These are phyloP conservation scores for Calyptomena viridis DNA, from an alignment of 2,113 vertebrate species.

Conservation along the genomic window DNA sequence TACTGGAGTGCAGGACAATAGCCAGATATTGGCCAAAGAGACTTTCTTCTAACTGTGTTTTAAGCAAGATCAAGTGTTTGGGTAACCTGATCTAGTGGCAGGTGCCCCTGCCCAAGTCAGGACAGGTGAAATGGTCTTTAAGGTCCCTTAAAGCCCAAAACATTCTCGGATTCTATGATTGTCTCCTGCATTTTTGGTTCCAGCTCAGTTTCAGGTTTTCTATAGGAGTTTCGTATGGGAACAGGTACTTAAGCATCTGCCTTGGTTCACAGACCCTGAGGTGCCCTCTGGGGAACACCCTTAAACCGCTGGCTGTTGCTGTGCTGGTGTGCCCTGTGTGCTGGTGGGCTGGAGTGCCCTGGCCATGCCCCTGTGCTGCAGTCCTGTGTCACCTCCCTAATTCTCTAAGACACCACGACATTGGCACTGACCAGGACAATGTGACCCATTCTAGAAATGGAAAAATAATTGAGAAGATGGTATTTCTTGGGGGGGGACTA, in stretches of 20 bases:
- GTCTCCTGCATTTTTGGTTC: background rate
- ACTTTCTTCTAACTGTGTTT: background rate
- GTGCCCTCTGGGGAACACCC: background rate
- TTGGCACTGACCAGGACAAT: background rate
- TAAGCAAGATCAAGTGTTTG: background rate
- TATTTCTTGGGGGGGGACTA: background rate
- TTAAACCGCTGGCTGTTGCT: background rate
- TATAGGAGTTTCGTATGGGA: background rate
- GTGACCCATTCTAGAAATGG: background rate
- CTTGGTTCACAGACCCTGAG: background rate
- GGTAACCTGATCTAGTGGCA: background rate
- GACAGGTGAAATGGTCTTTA: background rate
- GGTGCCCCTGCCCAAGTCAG: background rate
- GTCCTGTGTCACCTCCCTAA: background rate
- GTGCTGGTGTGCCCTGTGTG: no score
- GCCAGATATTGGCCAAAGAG: background rate
- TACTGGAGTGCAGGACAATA: background rate
- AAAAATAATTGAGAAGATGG: background rate
- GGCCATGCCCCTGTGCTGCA: background rate
- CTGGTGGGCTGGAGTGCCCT: no score
- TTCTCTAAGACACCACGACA: background rate
- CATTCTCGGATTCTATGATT: background rate
- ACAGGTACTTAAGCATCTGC: background rate
- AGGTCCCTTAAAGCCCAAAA: background rate
- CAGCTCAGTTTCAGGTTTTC: background rate